Evolutionary conservation across 1,140 invertebrate genomes (phyloP).

Genomic region (Magallana ariakensis): DNA sequence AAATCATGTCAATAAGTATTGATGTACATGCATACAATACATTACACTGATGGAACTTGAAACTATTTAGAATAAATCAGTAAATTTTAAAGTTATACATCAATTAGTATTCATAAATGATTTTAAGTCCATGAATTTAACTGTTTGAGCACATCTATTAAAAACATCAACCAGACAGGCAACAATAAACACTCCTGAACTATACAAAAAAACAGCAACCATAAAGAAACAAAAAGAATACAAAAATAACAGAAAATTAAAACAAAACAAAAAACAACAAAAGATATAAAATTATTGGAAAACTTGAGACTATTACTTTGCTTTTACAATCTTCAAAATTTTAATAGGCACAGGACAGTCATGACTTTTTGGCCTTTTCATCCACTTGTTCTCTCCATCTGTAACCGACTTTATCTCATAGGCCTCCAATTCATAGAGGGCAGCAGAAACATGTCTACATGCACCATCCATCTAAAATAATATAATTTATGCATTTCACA

Average conservation of each 20-base stretch:
- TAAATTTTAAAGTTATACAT: no score
- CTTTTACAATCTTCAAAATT: background rate
- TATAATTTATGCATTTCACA: background rate
- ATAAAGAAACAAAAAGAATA: background rate
- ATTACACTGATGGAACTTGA: background rate
- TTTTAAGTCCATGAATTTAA: no score
- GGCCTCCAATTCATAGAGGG: constrained; percentile 9
- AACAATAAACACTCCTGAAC: constrained; percentile 2
- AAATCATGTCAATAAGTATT: background rate
- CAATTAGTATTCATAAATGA: no score
- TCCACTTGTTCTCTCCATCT: constrained; percentile 26
- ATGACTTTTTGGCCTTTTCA: constrained; percentile 14
- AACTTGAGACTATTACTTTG: background rate
- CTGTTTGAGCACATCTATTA: no score
- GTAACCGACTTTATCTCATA: constrained; percentile 19
- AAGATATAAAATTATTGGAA: background rate
- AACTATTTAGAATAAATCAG: background rate
- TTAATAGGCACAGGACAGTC: constrained; percentile 16
- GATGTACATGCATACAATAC: background rate
- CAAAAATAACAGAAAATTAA: background rate
- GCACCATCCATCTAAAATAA: constrained; percentile 25
- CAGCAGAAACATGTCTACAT: constrained; percentile 26
- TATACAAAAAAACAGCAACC: constrained; percentile 6
- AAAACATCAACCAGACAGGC: background rate
- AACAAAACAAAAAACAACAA: background rate